These are phyloP conservation scores for Heloderma charlesbogerti DNA, from an alignment of 2,113 vertebrate genomes.

Conservation along the genomic window DNA sequence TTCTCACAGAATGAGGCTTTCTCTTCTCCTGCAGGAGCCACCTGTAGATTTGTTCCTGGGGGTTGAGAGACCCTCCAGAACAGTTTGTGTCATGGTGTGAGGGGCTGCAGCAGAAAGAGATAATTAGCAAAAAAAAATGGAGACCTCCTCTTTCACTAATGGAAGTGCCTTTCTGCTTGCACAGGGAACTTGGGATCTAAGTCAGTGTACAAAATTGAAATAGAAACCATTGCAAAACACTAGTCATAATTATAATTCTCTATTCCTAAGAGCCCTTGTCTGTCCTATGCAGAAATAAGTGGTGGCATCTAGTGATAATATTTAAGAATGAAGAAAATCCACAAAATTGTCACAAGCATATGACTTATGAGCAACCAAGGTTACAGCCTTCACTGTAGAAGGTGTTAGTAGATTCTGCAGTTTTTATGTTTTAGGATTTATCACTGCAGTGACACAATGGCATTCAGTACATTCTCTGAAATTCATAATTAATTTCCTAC, in stretches of 20 bases:
- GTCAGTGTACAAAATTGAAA: neutral
- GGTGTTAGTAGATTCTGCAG: neutral
- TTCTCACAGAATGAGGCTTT: neutral
- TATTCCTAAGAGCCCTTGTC: neutral
- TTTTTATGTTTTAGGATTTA: neutral
- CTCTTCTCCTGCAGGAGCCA: neutral
- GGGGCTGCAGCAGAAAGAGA: neutral
- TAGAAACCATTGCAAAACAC: neutral
- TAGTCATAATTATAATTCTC: neutral
- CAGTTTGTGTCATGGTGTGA: neutral
- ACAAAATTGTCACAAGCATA: neutral
- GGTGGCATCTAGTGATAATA: neutral
- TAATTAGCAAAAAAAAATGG: neutral
- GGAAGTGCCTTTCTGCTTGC: neutral
- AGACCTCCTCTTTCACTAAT: neutral
- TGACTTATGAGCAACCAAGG: neutral
- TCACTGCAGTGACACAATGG: neutral
- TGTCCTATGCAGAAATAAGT: neutral
- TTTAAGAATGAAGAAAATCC: neutral
- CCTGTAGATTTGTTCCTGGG: neutral
- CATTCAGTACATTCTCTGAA: neutral
- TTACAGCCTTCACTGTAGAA: neutral
- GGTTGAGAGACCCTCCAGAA: neutral
- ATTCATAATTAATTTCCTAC: neutral
- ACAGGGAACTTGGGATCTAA: neutral